These are phyloP conservation scores for Hoplodrina blanda DNA, from an alignment of 2,888 invertebrate species.

Conservation along the genomic window DNA sequence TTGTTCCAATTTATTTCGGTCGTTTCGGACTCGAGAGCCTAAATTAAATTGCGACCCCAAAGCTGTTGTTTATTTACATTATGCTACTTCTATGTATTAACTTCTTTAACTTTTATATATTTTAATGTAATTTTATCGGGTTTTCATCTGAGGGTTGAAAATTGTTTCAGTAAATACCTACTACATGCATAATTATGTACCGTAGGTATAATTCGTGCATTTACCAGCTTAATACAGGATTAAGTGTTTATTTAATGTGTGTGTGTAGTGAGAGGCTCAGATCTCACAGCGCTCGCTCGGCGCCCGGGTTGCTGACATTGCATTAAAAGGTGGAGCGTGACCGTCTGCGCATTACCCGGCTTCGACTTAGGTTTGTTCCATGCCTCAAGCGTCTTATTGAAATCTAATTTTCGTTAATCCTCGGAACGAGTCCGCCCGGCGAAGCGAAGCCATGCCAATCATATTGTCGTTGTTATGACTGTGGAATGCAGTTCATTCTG, in stretches of 20 bases:
- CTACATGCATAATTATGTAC: constrained; percentile 27
- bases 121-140: constrained; percentile 58
- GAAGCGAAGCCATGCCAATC: constrained; percentile 77
- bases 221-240: constrained; percentile 56
- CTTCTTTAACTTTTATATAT: constrained; percentile 53
- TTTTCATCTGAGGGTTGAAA: constrained; percentile 10
- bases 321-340: constrained; percentile 85
- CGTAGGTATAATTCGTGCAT: constrained; percentile 56
- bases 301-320: constrained; percentile 78
- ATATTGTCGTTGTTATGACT: constrained; percentile 80
- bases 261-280: constrained; percentile 54
- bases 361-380: constrained; percentile 84
- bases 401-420: constrained; percentile 90
- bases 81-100: constrained; percentile 61
- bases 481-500: constrained; percentile 71
- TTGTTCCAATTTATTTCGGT: constrained; percentile 66
- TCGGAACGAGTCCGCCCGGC: constrained; percentile 77
- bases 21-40: constrained; percentile 64
- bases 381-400: constrained; percentile 88
- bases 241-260: constrained; percentile 57
- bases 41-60: constrained; percentile 67
- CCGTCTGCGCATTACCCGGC: constrained; percentile 83
- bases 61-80: constrained; percentile 67
- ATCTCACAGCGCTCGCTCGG: constrained; percentile 46
- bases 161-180: constrained; percentile 55